These are phyloP conservation scores for Aplysina aerophoba DNA, from an alignment of 37 sponge, comb jelly and placozoan genomes.

Conservation along the genomic window DNA sequence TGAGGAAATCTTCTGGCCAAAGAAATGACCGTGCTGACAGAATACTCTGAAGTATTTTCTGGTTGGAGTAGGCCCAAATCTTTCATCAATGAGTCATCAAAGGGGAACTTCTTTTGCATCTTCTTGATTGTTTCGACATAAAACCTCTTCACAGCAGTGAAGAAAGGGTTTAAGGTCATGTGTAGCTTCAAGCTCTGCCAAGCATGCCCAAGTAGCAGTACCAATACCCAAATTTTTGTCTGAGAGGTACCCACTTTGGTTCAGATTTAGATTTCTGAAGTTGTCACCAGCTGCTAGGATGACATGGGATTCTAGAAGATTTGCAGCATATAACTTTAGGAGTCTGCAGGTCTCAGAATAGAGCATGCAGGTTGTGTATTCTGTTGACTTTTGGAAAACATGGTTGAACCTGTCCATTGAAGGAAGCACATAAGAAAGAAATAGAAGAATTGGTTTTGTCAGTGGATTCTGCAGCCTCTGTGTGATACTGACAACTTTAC, in stretches of 20 bases:
- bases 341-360: conserved; percentile 44
- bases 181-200: conserved; percentile 36
- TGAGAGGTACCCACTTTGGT: not conserved
- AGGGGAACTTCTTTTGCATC: conserved; percentile 53
- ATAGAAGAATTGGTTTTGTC: conserved; percentile 50
- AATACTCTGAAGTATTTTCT: too few species aligned
- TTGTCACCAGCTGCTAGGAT: conserved; percentile 25
- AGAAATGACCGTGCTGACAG: too few species aligned
- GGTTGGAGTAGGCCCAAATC: too few species aligned
- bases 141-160: conserved; percentile 29
- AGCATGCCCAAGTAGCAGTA: conserved; percentile 28
- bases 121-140: conserved; percentile 37
- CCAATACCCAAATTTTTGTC: conserved; percentile 55
- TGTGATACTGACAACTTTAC: conserved; percentile 30
- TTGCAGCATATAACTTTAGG: conserved; percentile 42
- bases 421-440: conserved; percentile 50
- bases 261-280: conserved; percentile 36
- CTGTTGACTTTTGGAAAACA: conserved; percentile 49
- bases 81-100: conserved; percentile 44
- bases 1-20: too few species aligned
- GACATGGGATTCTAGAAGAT: conserved; percentile 27
- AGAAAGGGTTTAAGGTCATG: conserved; percentile 22
- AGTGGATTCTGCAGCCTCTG: conserved; percentile 47
- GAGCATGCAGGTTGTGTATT: conserved; percentile 54
- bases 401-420: conserved; percentile 55